Base-by-base conservation (phyloP, 2,113 vertebrate species). In the Girardinichthys multiradiatus region DNA sequence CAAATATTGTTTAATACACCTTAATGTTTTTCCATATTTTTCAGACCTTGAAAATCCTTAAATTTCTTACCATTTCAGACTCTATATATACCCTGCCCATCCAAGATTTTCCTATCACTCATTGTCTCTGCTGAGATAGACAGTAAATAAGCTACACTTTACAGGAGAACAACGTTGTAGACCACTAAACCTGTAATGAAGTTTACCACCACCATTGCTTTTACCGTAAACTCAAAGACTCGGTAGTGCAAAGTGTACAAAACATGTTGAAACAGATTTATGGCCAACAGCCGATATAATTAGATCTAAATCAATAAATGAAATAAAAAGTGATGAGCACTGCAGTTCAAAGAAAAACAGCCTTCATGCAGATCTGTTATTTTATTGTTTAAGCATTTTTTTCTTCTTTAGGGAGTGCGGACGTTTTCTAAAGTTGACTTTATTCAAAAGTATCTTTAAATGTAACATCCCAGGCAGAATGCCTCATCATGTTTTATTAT, bases 61-160 rank as follows among this genome's bases (percentile, higher is more conserved):
- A 45, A 14, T 19, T 6, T 45, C 42, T 5, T 45, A 45, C 4
- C 19, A 19, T 19, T 45, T 1, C 17, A 45, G 14, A 19, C 1
- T 5, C 17, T 17, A 45, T 19, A 45, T 6, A 45, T 19, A 45
- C 42, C 42, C 17, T 15, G 14, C n/a, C 30, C 70, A 31, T 8
- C 14, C 24, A 19, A 61, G 26, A 19, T 67, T 58, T 51, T 29
- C 70, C 58, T 62, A 64, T 63, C 13, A 19, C 45, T 70, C 51
- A 60, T 69, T 82, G 59, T 33, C 69, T 77, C 0, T 27, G 26
- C 62, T 2, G 37, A 30, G 74, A 78, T 71, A 70, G 83, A 76
- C 42, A 31, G 27, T 28, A 11, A 33, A 37, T n/a, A 42, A 61
- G 62, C 70, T 31, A 60, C 7, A 28, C 19, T 63, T 74, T 35